phyloP scores from a whole-genome alignment of 2,113 vertebrate genomes.

The Passer montanus region DNA sequence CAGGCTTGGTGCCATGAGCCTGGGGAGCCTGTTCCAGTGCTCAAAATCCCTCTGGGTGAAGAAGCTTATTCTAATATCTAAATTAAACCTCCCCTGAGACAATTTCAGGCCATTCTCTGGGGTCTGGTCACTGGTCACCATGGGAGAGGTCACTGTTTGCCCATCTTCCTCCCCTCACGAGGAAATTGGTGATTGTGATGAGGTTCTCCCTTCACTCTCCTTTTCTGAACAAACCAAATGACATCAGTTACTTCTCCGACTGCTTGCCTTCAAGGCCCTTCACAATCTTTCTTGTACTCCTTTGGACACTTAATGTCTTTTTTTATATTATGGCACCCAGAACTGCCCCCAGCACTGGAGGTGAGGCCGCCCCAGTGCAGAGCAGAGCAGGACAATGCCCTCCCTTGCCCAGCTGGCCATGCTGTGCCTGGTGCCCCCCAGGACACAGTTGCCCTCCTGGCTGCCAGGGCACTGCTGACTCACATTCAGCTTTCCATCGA shows the following conservation, averaged over 20 bases:
- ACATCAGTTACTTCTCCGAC: not conserved
- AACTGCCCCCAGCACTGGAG: rapidly evolving
- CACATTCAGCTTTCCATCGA: rapidly evolving
- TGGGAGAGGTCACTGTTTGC: not conserved
- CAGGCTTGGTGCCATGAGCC: not conserved
- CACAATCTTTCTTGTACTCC: not conserved
- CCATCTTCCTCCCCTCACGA: rapidly evolving
- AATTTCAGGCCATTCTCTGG: rapidly evolving
- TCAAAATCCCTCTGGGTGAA: not conserved
- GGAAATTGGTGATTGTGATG: not conserved
- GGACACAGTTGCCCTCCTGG: not conserved
- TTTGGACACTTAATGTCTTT: not conserved
- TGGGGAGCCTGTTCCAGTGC: not conserved
- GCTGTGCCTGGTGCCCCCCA: not conserved
- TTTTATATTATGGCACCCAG: not conserved
- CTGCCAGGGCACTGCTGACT: not conserved
- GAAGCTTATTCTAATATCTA: too few species aligned
- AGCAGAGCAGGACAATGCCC: not conserved
- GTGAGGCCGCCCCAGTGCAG: rapidly evolving
- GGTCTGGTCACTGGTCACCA: not conserved
- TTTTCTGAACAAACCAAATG: not conserved
- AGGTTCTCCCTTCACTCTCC: not conserved
- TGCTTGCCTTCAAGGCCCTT: not conserved
- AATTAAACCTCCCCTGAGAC: not conserved
- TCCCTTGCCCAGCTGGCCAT: rapidly evolving